Conservation (phyloP, 1,140 invertebrate species). For the Archegozetes longisetosus region DNA sequence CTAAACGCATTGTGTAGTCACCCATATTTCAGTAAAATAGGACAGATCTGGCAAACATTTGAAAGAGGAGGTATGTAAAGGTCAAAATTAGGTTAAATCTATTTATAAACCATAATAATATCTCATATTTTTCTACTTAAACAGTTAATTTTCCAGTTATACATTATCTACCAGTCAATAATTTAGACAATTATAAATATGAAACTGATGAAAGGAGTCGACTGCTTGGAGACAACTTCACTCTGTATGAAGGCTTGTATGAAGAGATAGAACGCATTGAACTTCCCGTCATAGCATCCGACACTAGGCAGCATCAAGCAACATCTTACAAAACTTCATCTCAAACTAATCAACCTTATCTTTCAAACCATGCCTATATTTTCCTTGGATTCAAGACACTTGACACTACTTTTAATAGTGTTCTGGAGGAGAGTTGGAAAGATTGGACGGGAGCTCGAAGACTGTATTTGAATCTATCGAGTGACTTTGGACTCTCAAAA, state of each 20-base stretch:
- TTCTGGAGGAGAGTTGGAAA: slow-evolving; percentile 33
- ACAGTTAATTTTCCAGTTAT: slow-evolving; percentile 9
- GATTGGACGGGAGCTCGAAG: slow-evolving; percentile 36
- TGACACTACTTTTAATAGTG: slow-evolving; percentile 26
- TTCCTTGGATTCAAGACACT: slow-evolving; percentile 32
- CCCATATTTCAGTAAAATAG: not conserved
- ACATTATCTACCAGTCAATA: slow-evolving; percentile 26
- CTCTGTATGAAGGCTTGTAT: slow-evolving; percentile 25
- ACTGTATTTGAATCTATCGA: slow-evolving; percentile 32
- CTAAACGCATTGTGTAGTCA: not conserved
- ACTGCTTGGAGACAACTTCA: slow-evolving; percentile 23
- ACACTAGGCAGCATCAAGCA: too few relatives aligned
- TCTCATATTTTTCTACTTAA: too few relatives aligned
- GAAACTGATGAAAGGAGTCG: slow-evolving; percentile 18
- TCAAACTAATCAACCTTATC: not conserved
- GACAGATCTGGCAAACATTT: slow-evolving; percentile 7
- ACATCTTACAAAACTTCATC: too few relatives aligned
- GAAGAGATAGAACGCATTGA: not conserved
- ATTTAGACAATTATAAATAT: slow-evolving; percentile 24
- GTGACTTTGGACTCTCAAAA: slow-evolving; percentile 29
- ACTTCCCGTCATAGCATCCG: slow-evolving; percentile 5
- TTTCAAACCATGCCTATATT: slow-evolving; percentile 20
- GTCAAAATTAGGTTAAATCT: too few relatives aligned
- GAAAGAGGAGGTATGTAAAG: not conserved
- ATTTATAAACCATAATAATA: too few relatives aligned